phyloP scores from a whole-genome alignment of 2,797 vertebrate species.

The Alosa sapidissima region DNA sequence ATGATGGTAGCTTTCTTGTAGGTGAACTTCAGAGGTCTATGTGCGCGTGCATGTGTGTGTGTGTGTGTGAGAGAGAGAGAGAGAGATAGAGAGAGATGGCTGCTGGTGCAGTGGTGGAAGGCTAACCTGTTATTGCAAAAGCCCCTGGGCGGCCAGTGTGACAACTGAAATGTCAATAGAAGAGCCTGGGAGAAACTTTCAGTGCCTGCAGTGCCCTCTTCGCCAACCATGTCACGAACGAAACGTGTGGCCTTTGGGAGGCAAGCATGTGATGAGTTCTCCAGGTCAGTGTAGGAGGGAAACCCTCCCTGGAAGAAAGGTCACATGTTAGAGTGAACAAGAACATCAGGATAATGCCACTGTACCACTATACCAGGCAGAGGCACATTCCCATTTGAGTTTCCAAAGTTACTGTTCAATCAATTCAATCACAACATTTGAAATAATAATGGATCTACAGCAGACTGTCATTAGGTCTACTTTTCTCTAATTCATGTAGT shows the following conservation, averaged over 20 bases:
- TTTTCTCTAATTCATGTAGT: too few species aligned
- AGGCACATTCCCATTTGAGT: too few species aligned
- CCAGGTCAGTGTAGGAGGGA: neutral
- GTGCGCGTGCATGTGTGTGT: neutral
- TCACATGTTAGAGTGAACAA: neutral
- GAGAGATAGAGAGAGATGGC: neutral
- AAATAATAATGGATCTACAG: too few species aligned
- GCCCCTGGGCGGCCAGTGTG: conserved; percentile 46
- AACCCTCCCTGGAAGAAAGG: neutral
- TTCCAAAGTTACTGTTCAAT: too few species aligned
- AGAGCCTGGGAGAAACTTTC: conserved; percentile 40
- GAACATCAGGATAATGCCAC: neutral
- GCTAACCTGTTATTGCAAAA: conserved; percentile 7
- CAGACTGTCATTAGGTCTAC: too few species aligned
- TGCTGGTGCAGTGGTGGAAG: conserved; percentile 21
- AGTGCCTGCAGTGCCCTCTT: conserved; percentile 43
- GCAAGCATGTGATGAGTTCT: neutral
- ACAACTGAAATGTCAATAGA: conserved; percentile 59
- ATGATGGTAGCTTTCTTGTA: too few species aligned
- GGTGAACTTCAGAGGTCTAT: neutral
- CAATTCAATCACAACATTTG: too few species aligned
- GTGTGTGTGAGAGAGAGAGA: neutral
- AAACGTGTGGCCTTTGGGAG: neutral
- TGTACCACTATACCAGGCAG: too few species aligned
- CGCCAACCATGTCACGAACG: neutral